These are phyloP conservation scores for Brachypterus glaber DNA, from an alignment of 2,888 invertebrate genomes.

Conservation along the genomic window DNA sequence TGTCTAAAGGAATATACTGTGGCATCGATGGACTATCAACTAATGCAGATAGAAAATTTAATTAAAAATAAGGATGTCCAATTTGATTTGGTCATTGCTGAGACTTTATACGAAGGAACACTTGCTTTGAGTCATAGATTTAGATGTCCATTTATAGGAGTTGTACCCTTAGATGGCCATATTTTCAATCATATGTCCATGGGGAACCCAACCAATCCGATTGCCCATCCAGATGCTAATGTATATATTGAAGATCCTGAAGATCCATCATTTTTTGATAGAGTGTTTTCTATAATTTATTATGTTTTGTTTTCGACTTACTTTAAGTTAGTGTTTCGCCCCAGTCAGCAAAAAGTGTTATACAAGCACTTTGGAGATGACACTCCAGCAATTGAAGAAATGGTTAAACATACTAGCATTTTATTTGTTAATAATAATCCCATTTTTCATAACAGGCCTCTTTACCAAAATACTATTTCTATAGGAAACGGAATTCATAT, in stretches of 20 bases:
- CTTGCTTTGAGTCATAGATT: conserved; percentile 24
- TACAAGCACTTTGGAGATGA: conserved; percentile 8
- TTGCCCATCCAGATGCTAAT: conserved; percentile 42
- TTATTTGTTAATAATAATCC: conserved; percentile 39
- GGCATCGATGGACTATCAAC: conserved; percentile 16
- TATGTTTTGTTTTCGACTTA: background rate
- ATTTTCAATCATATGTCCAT: conserved; percentile 44
- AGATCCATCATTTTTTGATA: conserved; percentile 37
- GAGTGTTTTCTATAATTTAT: conserved; percentile 8
- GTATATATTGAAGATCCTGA: conserved; percentile 19
- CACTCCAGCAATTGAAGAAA: background rate
- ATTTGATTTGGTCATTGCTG: conserved; percentile 31
- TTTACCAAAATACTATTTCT: no score
- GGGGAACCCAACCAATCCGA: conserved; percentile 46
- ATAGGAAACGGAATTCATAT: no score
- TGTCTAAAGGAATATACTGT: no score
- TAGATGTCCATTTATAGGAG: conserved; percentile 27
- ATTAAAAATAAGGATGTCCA: conserved; percentile 27
- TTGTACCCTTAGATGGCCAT: conserved; percentile 25
- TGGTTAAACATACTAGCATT: conserved; percentile 30
- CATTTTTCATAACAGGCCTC: conserved; percentile 34
- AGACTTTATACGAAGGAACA: conserved; percentile 22
- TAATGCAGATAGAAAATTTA: conserved; percentile 22
- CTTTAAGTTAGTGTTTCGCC: background rate
- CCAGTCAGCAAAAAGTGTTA: background rate